Conservation (phyloP, 2,113 vertebrate genomes). For the Aleadryas rufinucha region DNA sequence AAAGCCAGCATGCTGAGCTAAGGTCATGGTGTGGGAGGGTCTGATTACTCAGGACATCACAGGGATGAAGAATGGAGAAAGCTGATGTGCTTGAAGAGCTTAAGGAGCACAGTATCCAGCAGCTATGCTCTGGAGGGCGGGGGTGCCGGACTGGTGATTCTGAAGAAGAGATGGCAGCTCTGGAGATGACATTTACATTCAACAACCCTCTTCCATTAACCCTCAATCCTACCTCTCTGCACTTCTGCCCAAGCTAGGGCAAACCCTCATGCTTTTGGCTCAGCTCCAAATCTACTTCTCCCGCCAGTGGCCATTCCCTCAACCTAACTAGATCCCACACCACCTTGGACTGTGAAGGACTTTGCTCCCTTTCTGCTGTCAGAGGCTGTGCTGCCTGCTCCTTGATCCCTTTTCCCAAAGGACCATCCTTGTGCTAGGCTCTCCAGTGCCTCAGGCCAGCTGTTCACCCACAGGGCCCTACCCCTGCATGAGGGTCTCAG, state of each 20-base stretch:
- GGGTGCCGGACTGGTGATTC: not conserved
- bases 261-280: not conserved
- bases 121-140: not conserved
- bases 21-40: not conserved
- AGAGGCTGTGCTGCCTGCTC: not conserved
- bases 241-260: not conserved
- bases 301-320: not conserved
- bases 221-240: not conserved
- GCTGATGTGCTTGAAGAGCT: not conserved
- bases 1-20: not conserved
- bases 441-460: not conserved
- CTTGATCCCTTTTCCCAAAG: not conserved
- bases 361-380: not conserved
- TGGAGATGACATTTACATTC: not conserved
- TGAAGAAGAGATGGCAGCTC: slow-evolving; percentile 1
- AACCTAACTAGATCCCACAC: not conserved
- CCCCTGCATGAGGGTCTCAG: not conserved
- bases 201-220: not conserved
- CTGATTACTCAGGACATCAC: not conserved
- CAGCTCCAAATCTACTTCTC: not conserved
- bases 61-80: not conserved
- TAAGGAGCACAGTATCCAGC: not conserved
- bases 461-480: not conserved
- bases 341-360: not conserved
- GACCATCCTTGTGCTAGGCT: not conserved